Evolutionary conservation across 2,888 invertebrate genomes (phyloP), one percentile per base, ranked within the genome.

Genomic region (Heteromyza rotundicornis): DNA sequence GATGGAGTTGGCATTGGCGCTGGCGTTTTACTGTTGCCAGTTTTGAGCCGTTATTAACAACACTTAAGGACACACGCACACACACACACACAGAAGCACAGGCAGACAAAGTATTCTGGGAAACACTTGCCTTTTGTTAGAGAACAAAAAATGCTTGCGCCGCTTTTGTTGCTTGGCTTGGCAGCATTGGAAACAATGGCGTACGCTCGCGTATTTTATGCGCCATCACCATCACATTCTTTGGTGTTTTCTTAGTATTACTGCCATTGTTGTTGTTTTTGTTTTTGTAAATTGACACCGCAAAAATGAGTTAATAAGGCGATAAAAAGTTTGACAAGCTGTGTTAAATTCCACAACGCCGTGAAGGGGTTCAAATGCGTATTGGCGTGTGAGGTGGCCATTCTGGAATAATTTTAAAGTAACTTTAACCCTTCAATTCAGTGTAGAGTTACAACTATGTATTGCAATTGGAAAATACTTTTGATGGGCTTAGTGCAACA

Each of bases 271-370:
- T 65, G 62, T 50, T 62, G 65, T 53, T 64, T 62, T 70, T 69
- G 66, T 60, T 72, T 27, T 20, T 72, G 77, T 75, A 78, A 78
- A 78, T 79, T 78, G 80, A 78, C 78, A 78, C 78, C 78, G 60
- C 78, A 74, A 70, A 78, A 78, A 78, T 77, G 77, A 78, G 78
- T 79, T 78, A 78, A 79, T 79, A 78, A 79, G 77, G 74, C 79
- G 72, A 78, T 79, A 72, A 74, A 71, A 70, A 67, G 61, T 64
- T 69, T 70, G 51, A 66, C 68, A 67, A 19, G 47, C n/a, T n/a
- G n/a, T n/a, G n/a, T n/a, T n/a, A n/a, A n/a, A n/a, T n/a, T n/a
- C n/a, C n/a, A n/a, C n/a, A n/a, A n/a, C n/a, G n/a, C n/a, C n/a
- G n/a, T n/a, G n/a, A n/a, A n/a, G n/a, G n/a, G n/a, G n/a, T n/a